phyloP scores from a whole-genome alignment of 2,113 vertebrate species.

The Aix galericulata region DNA sequence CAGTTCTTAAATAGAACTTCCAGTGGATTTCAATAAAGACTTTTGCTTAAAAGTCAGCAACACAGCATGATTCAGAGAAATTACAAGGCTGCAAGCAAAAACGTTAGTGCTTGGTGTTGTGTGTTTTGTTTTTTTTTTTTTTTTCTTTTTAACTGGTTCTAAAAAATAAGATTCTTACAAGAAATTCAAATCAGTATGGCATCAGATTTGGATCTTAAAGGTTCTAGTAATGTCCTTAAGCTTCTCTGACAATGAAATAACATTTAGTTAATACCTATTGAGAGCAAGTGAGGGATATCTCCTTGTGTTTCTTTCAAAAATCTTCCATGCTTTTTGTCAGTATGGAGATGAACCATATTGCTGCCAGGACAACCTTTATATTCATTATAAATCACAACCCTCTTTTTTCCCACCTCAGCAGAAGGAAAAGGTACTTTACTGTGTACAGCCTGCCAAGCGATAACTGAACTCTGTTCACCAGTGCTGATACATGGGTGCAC shows the following conservation, averaged over 20 bases:
- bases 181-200: not conserved
- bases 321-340: not conserved
- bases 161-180: conserved; percentile 9
- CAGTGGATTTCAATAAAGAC: conserved; percentile 42
- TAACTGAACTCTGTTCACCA: not conserved
- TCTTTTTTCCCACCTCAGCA: not conserved
- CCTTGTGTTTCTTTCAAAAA: not conserved
- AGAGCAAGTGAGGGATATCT: not conserved
- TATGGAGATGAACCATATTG: not conserved
- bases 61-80: conserved; percentile 55
- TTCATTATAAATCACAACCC: not conserved
- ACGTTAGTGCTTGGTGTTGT: not conserved
- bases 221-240: not conserved
- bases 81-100: conserved; percentile 52
- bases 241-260: not conserved
- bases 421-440: accelerated
- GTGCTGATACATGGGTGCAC: not conserved
- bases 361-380: not conserved
- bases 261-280: not conserved
- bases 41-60: conserved; percentile 63
- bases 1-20: conserved; percentile 55
- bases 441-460: not conserved
- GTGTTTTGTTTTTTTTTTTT: not conserved
- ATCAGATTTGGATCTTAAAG: not conserved
- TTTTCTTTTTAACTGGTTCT: not conserved